A percentile compares a stretch with the other conserved stretches of the same genome.
Evolutionary conservation across 2,113 vertebrate species (phyloP).

Genomic region (Sciurus niger): DNA sequence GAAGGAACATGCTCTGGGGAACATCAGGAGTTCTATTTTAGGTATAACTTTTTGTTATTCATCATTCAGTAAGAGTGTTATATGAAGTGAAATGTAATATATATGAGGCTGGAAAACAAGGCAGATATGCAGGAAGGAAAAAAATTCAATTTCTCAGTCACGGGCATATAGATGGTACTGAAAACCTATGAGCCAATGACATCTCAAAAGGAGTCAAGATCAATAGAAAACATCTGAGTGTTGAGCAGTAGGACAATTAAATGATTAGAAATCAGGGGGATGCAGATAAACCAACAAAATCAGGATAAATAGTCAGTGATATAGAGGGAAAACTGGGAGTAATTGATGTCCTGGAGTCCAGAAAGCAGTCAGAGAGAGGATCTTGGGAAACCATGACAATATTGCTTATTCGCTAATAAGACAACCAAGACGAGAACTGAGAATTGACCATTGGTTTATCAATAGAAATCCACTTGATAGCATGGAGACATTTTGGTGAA

Average conservation of each 20-base stretch:
- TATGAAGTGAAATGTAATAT: background rate
- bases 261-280: background rate
- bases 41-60: background rate
- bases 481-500: background rate
- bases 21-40: background rate
- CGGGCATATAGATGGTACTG: background rate
- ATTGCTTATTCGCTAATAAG: background rate
- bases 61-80: background rate
- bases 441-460: background rate
- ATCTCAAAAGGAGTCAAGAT: fast-evolving
- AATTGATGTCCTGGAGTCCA: background rate
- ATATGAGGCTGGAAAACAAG: background rate
- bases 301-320: background rate
- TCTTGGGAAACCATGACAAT: background rate
- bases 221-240: background rate
- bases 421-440: background rate
- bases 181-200: background rate
- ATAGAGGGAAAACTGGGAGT: background rate
- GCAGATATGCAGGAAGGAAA: background rate
- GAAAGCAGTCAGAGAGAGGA: background rate
- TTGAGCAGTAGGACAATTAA: background rate
- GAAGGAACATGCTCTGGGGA: background rate
- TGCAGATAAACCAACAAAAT: background rate
- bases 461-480: background rate
- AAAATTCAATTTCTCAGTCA: background rate